These are phyloP conservation scores for Leptosomus discolor DNA, from an alignment of 2,113 vertebrate genomes.

Conservation along the genomic window DNA sequence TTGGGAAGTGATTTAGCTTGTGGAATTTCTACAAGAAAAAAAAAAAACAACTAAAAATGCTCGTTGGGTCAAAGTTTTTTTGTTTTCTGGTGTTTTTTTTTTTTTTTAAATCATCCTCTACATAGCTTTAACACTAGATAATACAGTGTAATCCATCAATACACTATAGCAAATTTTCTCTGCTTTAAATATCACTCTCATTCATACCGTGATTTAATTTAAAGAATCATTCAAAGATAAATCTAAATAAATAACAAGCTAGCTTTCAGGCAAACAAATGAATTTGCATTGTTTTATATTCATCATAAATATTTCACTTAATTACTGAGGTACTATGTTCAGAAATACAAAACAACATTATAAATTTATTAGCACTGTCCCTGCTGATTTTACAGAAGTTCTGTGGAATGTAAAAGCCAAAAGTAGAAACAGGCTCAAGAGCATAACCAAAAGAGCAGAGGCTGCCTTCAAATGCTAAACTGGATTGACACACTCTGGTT, in stretches of 20 bases:
- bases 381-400: constrained; percentile 76
- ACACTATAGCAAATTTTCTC: not conserved
- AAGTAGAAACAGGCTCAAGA: constrained; percentile 69
- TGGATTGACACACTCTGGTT: constrained; percentile 31
- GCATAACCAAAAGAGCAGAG: constrained; percentile 45
- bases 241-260: constrained; percentile 83
- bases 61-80: constrained; percentile 16
- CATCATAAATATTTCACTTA: constrained; percentile 87
- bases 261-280: constrained; percentile 82
- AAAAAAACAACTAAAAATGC: not conserved
- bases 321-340: constrained; percentile 81
- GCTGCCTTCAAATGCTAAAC: constrained; percentile 45
- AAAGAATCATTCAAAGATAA: constrained; percentile 74
- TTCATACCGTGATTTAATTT: constrained; percentile 66
- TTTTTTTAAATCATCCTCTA: not conserved
- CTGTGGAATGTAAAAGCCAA: constrained; percentile 69
- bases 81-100: not conserved
- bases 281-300: constrained; percentile 86
- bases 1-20: not conserved
- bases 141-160: not conserved
- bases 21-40: not conserved
- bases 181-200: constrained; percentile 63
- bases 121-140: not conserved
- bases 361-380: constrained; percentile 81
- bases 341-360: constrained; percentile 82